A percentile compares a stretch with the other conserved stretches of the same genome.
These are phyloP conservation scores for Psammodynastes pulverulentus DNA, from an alignment of 2,113 vertebrate species.

Conservation along the genomic window DNA sequence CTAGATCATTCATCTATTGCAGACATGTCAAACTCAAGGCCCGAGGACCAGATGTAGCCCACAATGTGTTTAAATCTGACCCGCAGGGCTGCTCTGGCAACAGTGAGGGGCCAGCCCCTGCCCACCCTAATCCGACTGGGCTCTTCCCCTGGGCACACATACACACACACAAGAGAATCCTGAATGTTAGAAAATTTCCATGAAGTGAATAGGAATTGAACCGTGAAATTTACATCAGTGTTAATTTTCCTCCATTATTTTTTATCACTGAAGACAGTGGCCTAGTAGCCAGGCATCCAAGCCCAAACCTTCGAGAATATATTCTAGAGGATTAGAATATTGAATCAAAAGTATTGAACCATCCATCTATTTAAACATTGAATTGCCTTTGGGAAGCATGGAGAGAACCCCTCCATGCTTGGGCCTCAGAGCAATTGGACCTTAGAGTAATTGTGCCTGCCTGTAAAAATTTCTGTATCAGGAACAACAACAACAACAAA, in stretches of 20 bases:
- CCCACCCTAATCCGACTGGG: too few relatives aligned
- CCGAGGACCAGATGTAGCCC: too few relatives aligned
- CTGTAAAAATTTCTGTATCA: not conserved
- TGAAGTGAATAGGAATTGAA: not conserved
- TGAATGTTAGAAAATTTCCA: not conserved
- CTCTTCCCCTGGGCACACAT: too few relatives aligned
- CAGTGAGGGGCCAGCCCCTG: too few relatives aligned
- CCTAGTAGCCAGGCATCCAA: not conserved
- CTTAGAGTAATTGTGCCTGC: not conserved
- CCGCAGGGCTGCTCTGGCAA: too few relatives aligned
- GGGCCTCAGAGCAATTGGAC: not conserved
- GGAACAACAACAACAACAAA: not conserved
- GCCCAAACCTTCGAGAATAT: not conserved
- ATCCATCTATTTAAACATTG: not conserved
- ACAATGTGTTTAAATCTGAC: too few relatives aligned
- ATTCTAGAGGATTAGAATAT: not conserved
- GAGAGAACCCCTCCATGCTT: not conserved
- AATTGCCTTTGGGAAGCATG: not conserved
- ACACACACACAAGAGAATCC: too few relatives aligned
- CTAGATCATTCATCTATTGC: not conserved
- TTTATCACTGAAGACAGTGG: not conserved
- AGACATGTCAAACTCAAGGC: too few relatives aligned
- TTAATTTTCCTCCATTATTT: not conserved
- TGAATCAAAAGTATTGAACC: not conserved
- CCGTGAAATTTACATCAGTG: not conserved